A percentile compares a stretch with the other conserved stretches of the same genome.
These are phyloP conservation scores for Araneus ventricosus DNA, from an alignment of 1,140 invertebrate genomes.

Conservation along the genomic window DNA sequence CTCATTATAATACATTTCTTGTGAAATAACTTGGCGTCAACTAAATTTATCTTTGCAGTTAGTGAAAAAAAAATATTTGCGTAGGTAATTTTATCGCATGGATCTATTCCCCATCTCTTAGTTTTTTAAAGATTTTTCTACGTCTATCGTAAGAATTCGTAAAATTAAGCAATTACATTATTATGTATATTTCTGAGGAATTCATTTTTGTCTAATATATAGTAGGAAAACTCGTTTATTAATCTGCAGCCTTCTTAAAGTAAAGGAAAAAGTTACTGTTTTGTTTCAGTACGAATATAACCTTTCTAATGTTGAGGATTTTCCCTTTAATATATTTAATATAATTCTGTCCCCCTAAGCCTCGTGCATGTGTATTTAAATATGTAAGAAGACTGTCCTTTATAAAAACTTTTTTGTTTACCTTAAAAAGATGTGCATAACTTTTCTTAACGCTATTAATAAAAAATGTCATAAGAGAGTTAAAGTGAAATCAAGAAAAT, in stretches of 20 bases:
- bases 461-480: not conserved
- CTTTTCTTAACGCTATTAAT: constrained; percentile 14
- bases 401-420: not conserved
- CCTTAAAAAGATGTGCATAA: constrained; percentile 28
- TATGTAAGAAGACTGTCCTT: not conserved
- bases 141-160: too few relatives aligned
- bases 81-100: too few relatives aligned
- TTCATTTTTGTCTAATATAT: not conserved
- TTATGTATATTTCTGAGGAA: too few relatives aligned
- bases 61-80: too few relatives aligned
- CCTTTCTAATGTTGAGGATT: not conserved
- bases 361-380: not conserved
- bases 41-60: too few relatives aligned
- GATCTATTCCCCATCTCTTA: too few relatives aligned
- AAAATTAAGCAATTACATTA: too few relatives aligned
- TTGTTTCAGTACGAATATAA: not conserved
- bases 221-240: not conserved
- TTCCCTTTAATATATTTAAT: not conserved
- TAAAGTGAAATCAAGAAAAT: constrained; percentile 22
- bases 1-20: too few relatives aligned
- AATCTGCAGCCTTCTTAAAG: not conserved
- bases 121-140: too few relatives aligned
- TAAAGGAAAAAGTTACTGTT: not conserved
- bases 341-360: not conserved
- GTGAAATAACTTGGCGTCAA: too few relatives aligned